Evolutionary conservation across 2,888 invertebrate genomes (phyloP).

Genomic region (Polylopha cassiicola): DNA sequence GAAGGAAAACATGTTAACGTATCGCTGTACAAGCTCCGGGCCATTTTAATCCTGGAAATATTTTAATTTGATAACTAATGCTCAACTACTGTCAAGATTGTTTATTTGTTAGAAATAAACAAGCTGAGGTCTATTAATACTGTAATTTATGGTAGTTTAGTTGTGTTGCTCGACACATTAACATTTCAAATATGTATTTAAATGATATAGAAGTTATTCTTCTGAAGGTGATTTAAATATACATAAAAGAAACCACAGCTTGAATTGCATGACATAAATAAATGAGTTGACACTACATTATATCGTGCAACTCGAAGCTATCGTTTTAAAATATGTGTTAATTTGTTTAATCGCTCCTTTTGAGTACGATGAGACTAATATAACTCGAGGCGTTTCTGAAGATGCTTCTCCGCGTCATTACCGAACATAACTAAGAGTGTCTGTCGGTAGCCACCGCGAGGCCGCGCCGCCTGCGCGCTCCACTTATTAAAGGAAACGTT

Average conservation of each 20-base stretch:
- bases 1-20: slow-evolving; percentile 17
- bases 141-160: slow-evolving; percentile 13
- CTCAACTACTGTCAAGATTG: slow-evolving; percentile 15
- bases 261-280: slow-evolving; percentile 24
- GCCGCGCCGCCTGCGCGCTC: slow-evolving; percentile 30
- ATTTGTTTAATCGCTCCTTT: slow-evolving; percentile 37
- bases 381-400: slow-evolving; percentile 27
- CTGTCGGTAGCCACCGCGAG: slow-evolving; percentile 24
- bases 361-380: slow-evolving; percentile 29
- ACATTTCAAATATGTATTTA: slow-evolving; percentile 12
- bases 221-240: slow-evolving; percentile 16
- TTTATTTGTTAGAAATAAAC: slow-evolving; percentile 13
- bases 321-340: slow-evolving; percentile 31
- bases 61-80: slow-evolving; percentile 9
- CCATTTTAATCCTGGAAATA: slow-evolving; percentile 10
- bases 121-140: slow-evolving; percentile 18
- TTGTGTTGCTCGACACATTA: slow-evolving; percentile 11
- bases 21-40: slow-evolving; percentile 5
- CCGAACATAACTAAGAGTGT: slow-evolving; percentile 19
- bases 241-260: slow-evolving; percentile 7
- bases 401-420: slow-evolving; percentile 29
- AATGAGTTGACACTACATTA: slow-evolving; percentile 27
- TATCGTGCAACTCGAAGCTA: slow-evolving; percentile 28
- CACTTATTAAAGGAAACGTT: slow-evolving; percentile 23
- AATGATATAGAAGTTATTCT: slow-evolving; percentile 14